Percentiles rank a stretch among this genome's conserved stretches.
These are phyloP conservation scores for Zosterops japonicus DNA, from an alignment of 2,113 vertebrate species.

Conservation along the genomic window DNA sequence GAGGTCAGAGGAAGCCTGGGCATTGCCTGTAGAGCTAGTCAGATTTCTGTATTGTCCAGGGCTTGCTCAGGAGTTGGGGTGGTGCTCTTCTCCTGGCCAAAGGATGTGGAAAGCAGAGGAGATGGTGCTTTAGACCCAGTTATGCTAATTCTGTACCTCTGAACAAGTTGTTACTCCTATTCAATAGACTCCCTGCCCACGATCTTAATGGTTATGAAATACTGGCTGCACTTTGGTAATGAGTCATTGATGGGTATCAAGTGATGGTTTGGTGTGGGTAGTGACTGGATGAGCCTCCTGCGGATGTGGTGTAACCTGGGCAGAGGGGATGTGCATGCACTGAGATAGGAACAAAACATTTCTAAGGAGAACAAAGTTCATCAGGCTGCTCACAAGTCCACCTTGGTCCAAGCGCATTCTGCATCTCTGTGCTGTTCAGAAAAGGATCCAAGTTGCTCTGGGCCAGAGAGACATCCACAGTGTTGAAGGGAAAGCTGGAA, in stretches of 20 bases:
- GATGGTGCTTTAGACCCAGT: background rate
- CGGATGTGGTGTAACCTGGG: background rate
- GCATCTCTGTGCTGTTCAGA: background rate
- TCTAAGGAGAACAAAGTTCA: background rate
- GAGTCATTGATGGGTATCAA: background rate
- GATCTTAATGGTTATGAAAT: background rate
- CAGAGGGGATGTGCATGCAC: background rate
- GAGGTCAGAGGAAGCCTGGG: background rate
- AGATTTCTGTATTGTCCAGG: background rate
- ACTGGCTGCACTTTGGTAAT: background rate
- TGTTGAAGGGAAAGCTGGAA: background rate
- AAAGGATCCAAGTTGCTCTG: background rate
- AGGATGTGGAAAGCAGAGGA: background rate
- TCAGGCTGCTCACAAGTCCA: background rate
- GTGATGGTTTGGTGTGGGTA: background rate
- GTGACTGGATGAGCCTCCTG: background rate
- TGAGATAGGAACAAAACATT: background rate
- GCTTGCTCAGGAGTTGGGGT: background rate
- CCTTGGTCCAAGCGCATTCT: background rate
- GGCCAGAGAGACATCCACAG: background rate
- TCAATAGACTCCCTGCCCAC: background rate
- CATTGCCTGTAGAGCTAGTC: background rate
- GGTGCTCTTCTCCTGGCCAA: background rate
- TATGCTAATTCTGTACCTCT: background rate
- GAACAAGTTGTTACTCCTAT: background rate